These are phyloP conservation scores for Spatulosminthurus flaviceps DNA, from an alignment of 2,888 invertebrate genomes.

Conservation along the genomic window DNA sequence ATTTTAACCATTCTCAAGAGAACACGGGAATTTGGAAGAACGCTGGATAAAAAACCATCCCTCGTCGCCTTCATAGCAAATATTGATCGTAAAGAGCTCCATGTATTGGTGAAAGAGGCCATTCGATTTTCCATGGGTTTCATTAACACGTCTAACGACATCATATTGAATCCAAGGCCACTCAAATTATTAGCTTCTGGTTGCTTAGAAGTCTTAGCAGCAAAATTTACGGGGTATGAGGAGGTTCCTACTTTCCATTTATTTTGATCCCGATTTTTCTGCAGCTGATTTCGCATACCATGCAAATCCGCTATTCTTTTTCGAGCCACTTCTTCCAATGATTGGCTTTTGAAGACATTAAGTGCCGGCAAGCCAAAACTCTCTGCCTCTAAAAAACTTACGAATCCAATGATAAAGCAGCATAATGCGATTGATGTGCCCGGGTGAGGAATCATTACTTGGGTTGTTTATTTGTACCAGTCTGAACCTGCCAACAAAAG, in stretches of 20 bases:
- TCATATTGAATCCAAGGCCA: not conserved
- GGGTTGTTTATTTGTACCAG: not conserved
- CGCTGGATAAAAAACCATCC: constrained; percentile 40
- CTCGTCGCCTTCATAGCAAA: constrained; percentile 37
- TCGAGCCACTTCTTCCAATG: constrained; percentile 50
- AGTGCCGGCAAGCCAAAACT: constrained; percentile 28
- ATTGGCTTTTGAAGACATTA: constrained; percentile 21
- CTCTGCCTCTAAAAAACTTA: not conserved
- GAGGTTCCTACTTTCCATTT: no score
- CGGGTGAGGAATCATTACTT: not conserved
- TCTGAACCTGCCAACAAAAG: not conserved
- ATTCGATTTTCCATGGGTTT: constrained; percentile 19
- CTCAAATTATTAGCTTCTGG: not conserved
- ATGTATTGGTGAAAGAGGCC: not conserved
- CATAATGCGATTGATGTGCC: not conserved
- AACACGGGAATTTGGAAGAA: constrained; percentile 45
- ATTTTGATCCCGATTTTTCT: constrained; percentile 23
- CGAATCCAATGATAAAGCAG: constrained; percentile 17
- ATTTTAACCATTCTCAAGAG: constrained; percentile 47
- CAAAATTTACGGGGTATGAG: no score
- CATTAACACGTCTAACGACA: not conserved
- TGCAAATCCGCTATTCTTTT: constrained; percentile 54
- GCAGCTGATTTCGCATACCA: constrained; percentile 50
- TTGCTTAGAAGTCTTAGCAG: no score
- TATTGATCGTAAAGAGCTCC: constrained; percentile 13